Percentiles rank a stretch among this genome's conserved stretches.
These are phyloP conservation scores for Ochropacha duplaris DNA, from an alignment of 2,888 invertebrate species.

Conservation along the genomic window DNA sequence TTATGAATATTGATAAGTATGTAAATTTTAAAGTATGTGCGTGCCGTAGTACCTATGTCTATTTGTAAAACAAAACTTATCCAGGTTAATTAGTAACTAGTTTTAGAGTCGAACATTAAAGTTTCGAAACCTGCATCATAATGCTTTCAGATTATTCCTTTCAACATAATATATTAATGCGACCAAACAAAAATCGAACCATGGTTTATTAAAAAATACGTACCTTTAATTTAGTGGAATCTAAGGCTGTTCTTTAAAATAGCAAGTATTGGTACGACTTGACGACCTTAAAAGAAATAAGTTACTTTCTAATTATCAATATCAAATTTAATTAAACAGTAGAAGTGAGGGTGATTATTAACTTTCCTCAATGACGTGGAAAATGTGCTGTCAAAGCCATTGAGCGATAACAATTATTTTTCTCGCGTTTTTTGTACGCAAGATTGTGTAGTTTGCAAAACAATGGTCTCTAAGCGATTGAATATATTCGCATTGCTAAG, in stretches of 20 bases:
- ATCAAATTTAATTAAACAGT: constrained; percentile 51
- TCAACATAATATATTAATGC: background rate
- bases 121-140: background rate
- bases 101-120: background rate
- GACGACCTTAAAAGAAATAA: background rate
- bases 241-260: background rate
- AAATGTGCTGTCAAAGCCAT: constrained; percentile 50
- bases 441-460: constrained; percentile 39
- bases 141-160: no score
- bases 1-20: background rate
- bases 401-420: constrained; percentile 51
- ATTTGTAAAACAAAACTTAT: background rate
- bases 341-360: constrained; percentile 51
- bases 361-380: constrained; percentile 64
- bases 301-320: constrained; percentile 48
- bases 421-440: constrained; percentile 59
- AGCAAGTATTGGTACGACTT: no score
- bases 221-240: background rate
- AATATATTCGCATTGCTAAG: constrained; percentile 32
- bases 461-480: constrained; percentile 39
- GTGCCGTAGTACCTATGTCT: background rate
- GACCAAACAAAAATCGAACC: background rate
- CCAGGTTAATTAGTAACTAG: background rate
- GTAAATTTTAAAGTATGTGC: background rate
- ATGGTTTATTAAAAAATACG: background rate